phyloP scores from a whole-genome alignment of 2,113 vertebrate genomes.

The Ceyx cyanopectus region DNA sequence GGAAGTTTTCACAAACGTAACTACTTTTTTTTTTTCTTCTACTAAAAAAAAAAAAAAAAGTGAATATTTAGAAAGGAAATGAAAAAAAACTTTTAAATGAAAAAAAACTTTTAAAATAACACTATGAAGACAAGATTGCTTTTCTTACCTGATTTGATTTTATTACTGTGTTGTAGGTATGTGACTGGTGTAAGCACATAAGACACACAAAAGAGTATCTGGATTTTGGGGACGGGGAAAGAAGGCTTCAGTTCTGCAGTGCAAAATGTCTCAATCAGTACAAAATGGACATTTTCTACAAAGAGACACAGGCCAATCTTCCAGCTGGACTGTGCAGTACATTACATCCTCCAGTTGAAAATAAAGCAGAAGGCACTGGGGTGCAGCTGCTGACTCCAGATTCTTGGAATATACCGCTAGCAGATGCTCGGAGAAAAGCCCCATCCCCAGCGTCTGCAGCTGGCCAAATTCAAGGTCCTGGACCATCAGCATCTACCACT shows the following conservation, averaged over 20 bases:
- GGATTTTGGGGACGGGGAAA: constrained; percentile 98
- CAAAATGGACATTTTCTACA: constrained; percentile 99
- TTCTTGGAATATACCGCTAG: constrained; percentile 95
- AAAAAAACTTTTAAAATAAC: constrained; percentile 66
- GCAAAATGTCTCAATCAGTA: constrained; percentile 99
- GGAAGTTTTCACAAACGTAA: not conserved
- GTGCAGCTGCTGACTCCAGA: constrained; percentile 98
- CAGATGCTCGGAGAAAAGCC: constrained; percentile 92
- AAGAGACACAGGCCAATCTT: constrained; percentile 98
- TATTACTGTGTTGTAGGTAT: constrained; percentile 91
- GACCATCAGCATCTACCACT: constrained; percentile 87
- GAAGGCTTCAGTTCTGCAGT: constrained; percentile 99
- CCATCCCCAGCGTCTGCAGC: constrained; percentile 88
- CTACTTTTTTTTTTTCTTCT: not conserved
- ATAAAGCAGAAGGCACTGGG: constrained; percentile 89
- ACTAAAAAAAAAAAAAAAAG: constrained; percentile 40
- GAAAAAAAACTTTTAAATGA: not conserved
- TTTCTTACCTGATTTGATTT: constrained; percentile 79
- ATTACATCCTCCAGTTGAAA: constrained; percentile 86
- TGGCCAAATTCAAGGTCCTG: constrained; percentile 86
- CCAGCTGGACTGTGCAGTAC: constrained; percentile 94
- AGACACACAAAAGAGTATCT: constrained; percentile 99
- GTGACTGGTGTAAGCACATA: constrained; percentile 99
- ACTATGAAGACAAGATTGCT: constrained; percentile 67
- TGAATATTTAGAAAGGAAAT: constrained; percentile 52